Evolutionary conservation across 2,888 invertebrate species (phyloP).

Genomic region (Stenichneumon culpator): DNA sequence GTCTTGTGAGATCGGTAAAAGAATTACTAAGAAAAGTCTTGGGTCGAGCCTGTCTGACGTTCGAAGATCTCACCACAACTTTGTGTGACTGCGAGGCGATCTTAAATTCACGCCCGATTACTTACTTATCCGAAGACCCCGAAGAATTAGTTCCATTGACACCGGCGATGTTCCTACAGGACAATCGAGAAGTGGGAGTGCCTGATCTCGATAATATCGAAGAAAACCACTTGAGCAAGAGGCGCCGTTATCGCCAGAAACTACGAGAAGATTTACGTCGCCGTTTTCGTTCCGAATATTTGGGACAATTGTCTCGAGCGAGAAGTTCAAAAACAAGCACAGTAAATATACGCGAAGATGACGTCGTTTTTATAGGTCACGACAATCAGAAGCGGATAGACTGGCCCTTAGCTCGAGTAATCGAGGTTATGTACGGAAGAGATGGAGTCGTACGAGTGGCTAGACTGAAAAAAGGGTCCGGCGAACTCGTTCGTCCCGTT

Average conservation of each 20-base stretch:
- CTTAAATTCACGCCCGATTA: slow-evolving; percentile 81
- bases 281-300: slow-evolving; percentile 66
- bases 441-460: slow-evolving; percentile 53
- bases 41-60: slow-evolving; percentile 75
- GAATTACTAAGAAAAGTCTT: slow-evolving; percentile 79
- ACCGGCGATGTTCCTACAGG: slow-evolving; percentile 68
- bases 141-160: slow-evolving; percentile 69
- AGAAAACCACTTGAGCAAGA: not conserved
- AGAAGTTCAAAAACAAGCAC: not conserved
- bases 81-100: slow-evolving; percentile 78
- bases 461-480: slow-evolving; percentile 37
- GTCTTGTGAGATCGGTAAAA: slow-evolving; percentile 74
- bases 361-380: no score
- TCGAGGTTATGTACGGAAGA: slow-evolving; percentile 38
- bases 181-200: slow-evolving; percentile 47
- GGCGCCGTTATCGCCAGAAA: slow-evolving; percentile 36
- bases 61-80: slow-evolving; percentile 75
- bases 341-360: not conserved
- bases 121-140: slow-evolving; percentile 69
- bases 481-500: slow-evolving; percentile 49
- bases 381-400: slow-evolving; percentile 35
- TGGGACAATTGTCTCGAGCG: slow-evolving; percentile 39
- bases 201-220: slow-evolving; percentile 61
- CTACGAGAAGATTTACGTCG: slow-evolving; percentile 47
- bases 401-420: slow-evolving; percentile 71